Conservation (phyloP, 92 coral and sea anemone species). For the Epizoanthus illoricatus region DNA sequence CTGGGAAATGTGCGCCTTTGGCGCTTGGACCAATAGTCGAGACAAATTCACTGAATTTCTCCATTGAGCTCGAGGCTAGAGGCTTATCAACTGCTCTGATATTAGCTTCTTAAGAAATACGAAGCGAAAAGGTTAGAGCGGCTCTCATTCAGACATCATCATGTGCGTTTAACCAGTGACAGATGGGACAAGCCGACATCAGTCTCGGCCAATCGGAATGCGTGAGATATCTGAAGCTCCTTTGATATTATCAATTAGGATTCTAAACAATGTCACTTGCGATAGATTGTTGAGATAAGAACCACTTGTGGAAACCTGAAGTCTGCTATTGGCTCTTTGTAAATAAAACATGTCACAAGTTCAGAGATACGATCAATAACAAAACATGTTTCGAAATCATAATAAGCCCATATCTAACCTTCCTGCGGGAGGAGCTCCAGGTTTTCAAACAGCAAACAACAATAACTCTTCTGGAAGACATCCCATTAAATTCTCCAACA, state of each 20-base stretch:
- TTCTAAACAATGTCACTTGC: constrained; percentile 42
- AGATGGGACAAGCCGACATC: constrained; percentile 52
- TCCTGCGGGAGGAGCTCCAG: not conserved
- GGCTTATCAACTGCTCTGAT: constrained; percentile 38
- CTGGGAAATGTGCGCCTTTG: constrained; percentile 44
- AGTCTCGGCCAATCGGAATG: constrained; percentile 40
- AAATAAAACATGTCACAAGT: constrained; percentile 37
- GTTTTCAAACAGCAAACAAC: not conserved
- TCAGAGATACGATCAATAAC: constrained; percentile 11
- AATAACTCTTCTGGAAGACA: not conserved
- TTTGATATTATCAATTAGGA: constrained; percentile 35
- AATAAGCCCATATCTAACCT: not conserved
- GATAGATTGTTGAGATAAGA: constrained; percentile 55
- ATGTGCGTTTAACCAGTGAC: constrained; percentile 46
- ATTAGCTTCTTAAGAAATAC: constrained; percentile 39
- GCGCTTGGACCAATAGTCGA: constrained; percentile 70
- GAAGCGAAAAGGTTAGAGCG: constrained; percentile 6
- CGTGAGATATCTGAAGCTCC: constrained; percentile 38
- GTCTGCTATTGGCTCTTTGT: constrained; percentile 35
- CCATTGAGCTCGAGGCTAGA: constrained; percentile 67
- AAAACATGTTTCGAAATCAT: constrained; percentile 21
- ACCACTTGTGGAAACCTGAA: constrained; percentile 32
- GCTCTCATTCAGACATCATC: constrained; percentile 49
- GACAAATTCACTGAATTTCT: constrained; percentile 89
- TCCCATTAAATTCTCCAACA: no score